These are phyloP conservation scores for Turdus rufiventris DNA, from an alignment of 2,113 vertebrate genomes.

Conservation along the genomic window DNA sequence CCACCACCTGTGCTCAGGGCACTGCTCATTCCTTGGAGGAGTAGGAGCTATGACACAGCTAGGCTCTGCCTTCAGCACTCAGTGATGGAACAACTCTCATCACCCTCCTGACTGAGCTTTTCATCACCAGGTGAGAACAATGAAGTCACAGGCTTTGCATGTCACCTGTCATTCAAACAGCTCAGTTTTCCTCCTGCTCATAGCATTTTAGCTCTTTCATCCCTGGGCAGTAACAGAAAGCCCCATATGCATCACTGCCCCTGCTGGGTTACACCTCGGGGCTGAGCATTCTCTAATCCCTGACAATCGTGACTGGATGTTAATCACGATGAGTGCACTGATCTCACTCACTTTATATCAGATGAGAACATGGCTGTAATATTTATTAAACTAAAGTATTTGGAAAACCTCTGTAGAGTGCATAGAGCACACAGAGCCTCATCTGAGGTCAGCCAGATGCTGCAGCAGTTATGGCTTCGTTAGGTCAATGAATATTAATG, in stretches of 20 bases:
- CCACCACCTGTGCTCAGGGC: fast-evolving
- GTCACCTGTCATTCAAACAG: fast-evolving
- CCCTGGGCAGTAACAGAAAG: neutral
- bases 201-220: fast-evolving
- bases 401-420: neutral
- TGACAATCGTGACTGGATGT: fast-evolving
- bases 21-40: fast-evolving
- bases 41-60: fast-evolving
- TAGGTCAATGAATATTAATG: neutral
- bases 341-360: neutral
- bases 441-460: neutral
- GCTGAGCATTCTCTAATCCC: neutral
- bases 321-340: fast-evolving
- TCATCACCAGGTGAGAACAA: fast-evolving
- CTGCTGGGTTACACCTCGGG: neutral
- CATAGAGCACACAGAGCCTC: neutral
- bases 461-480: neutral
- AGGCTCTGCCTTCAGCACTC: fast-evolving
- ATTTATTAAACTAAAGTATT: neutral
- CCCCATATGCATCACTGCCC: fast-evolving
- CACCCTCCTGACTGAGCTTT: neutral
- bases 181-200: fast-evolving
- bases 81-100: fast-evolving
- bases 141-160: neutral
- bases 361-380: fast-evolving